These are phyloP conservation scores for Tupiocoris notatus DNA, from an alignment of 2,888 invertebrate species.

Conservation along the genomic window DNA sequence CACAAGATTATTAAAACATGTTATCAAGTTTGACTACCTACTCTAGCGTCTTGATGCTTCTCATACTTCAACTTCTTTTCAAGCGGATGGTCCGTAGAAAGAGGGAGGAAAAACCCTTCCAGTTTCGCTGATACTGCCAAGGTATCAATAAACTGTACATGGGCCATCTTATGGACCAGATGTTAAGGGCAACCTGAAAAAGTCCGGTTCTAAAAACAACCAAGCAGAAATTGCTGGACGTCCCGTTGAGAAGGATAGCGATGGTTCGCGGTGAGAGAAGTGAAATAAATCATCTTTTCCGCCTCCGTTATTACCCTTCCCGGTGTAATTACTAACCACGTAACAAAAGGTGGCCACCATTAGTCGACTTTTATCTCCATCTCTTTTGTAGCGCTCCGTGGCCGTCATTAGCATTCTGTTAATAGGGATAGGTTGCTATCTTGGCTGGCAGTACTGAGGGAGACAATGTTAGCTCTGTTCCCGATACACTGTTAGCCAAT, in stretches of 20 bases:
- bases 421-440: neutral
- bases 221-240: too few relatives aligned
- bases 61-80: too few relatives aligned
- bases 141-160: too few relatives aligned
- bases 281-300: conserved; percentile 33
- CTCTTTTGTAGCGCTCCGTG: conserved; percentile 37
- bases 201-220: too few relatives aligned
- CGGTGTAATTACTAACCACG: conserved; percentile 32
- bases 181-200: too few relatives aligned
- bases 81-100: too few relatives aligned
- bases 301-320: conserved; percentile 37
- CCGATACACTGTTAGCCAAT: conserved; percentile 36
- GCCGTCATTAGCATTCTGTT: conserved; percentile 39
- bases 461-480: conserved; percentile 21
- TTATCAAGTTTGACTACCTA: too few relatives aligned
- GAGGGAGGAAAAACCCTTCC: too few relatives aligned
- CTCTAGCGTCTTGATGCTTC: too few relatives aligned
- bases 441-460: conserved; percentile 15
- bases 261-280: neutral
- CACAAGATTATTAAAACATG: too few relatives aligned
- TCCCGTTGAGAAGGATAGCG: neutral
- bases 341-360: conserved; percentile 38
- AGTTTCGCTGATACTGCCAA: too few relatives aligned
- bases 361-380: conserved; percentile 33
- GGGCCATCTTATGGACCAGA: too few relatives aligned